These are phyloP conservation scores for Dermochelys coriacea DNA, from an alignment of 2,797 vertebrate genomes.

Conservation along the genomic window DNA sequence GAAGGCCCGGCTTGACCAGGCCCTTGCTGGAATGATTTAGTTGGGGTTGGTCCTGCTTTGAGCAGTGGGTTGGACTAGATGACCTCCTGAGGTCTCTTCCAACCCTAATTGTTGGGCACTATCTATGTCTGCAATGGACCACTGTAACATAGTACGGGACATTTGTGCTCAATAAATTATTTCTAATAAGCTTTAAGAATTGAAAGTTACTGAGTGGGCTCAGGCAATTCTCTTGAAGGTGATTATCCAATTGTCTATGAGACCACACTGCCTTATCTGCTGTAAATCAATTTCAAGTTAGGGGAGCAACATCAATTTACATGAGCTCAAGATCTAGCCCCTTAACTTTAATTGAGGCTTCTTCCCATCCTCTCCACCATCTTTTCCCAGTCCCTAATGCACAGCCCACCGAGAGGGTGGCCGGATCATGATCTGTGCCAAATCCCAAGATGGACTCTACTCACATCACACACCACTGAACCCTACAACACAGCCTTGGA, in stretches of 20 bases:
- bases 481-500: neutral
- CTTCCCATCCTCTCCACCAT: neutral
- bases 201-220: neutral
- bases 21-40: no score
- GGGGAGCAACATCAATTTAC: neutral
- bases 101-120: no score
- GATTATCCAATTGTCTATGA: neutral
- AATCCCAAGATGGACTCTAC: neutral
- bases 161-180: neutral
- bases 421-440: neutral
- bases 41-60: no score
- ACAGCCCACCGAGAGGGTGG: neutral
- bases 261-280: neutral
- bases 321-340: neutral
- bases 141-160: neutral
- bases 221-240: neutral
- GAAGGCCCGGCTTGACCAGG: no score
- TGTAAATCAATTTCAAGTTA: neutral
- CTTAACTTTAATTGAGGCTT: neutral
- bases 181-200: neutral
- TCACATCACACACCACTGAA: neutral
- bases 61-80: no score
- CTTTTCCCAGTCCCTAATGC: neutral
- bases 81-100: no score
- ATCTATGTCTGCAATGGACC: neutral